A percentile compares a stretch with the other conserved stretches of the same genome.
Evolutionary conservation across 2,888 invertebrate species (phyloP).

Genomic region (Anarsia innoxiella): DNA sequence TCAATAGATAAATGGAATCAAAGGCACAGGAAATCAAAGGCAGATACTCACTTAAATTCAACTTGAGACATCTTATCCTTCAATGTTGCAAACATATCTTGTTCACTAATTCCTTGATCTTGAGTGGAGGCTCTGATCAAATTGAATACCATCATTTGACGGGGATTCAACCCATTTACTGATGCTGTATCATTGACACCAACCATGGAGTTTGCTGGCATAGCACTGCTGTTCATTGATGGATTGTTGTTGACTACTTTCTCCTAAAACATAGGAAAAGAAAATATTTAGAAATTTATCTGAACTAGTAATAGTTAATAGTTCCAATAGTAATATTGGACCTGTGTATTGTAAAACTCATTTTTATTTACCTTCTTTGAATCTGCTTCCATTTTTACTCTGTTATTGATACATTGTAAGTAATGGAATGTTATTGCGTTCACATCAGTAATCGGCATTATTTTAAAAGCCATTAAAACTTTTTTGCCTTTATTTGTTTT

Average conservation of each 20-base stretch:
- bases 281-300: neutral
- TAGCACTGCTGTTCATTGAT: constrained; percentile 34
- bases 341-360: too few species aligned
- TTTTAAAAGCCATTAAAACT: constrained; percentile 67
- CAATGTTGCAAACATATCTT: constrained; percentile 58
- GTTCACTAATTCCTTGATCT: constrained; percentile 67
- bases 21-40: too few species aligned
- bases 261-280: constrained; percentile 34
- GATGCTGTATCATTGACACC: constrained; percentile 47
- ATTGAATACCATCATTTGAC: constrained; percentile 68
- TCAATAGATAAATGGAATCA: too few species aligned
- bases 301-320: too few species aligned
- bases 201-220: constrained; percentile 65
- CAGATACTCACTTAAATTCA: constrained; percentile 69
- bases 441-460: constrained; percentile 58
- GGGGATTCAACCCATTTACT: constrained; percentile 59
- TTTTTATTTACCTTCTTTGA: constrained; percentile 66
- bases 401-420: constrained; percentile 65
- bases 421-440: constrained; percentile 72
- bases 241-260: constrained; percentile 39
- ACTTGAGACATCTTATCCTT: constrained; percentile 61
- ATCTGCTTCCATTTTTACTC: constrained; percentile 65
- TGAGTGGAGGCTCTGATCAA: constrained; percentile 57
- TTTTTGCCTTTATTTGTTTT: constrained; percentile 69
- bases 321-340: too few species aligned